phyloP scores from a whole-genome alignment of 2,797 vertebrate genomes.

The Sebastes cheni region DNA sequence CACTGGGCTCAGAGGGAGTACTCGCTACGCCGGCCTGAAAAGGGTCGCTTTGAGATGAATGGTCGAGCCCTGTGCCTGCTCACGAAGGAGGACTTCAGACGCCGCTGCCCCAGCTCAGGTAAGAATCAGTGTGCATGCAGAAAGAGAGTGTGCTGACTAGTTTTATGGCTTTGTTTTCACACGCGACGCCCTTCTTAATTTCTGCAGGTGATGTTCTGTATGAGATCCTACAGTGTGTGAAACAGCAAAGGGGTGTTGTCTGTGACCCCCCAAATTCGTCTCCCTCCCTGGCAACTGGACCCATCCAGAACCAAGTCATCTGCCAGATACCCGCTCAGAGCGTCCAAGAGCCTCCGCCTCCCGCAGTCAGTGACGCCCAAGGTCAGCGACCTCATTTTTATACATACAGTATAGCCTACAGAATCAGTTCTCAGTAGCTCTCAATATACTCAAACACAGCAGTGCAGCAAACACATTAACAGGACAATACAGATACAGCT shows the following conservation, averaged over 20 bases:
- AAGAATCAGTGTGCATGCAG: not conserved
- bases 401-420: not conserved
- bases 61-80: conserved; percentile 91
- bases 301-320: conserved; percentile 16
- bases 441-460: not conserved
- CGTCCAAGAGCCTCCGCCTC: conserved; percentile 39
- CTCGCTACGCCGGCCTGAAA: conserved; percentile 79
- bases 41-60: conserved; percentile 90
- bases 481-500: not conserved
- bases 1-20: conserved; percentile 92
- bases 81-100: conserved; percentile 93
- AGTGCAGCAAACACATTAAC: not conserved
- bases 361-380: not conserved
- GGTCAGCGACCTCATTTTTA: conserved; percentile 45
- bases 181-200: not conserved
- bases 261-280: conserved; percentile 47
- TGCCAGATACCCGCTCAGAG: conserved; percentile 24
- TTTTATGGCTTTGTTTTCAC: not conserved
- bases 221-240: conserved; percentile 91
- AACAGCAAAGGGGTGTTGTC: conserved; percentile 84
- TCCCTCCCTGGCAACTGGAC: not conserved
- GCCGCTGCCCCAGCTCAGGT: conserved; percentile 91
- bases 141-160: not conserved
- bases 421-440: not conserved
- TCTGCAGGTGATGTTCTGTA: conserved; percentile 91